Evolutionary conservation across 2,797 vertebrate genomes (phyloP).

Genomic region (Diplodus sargus): DNA sequence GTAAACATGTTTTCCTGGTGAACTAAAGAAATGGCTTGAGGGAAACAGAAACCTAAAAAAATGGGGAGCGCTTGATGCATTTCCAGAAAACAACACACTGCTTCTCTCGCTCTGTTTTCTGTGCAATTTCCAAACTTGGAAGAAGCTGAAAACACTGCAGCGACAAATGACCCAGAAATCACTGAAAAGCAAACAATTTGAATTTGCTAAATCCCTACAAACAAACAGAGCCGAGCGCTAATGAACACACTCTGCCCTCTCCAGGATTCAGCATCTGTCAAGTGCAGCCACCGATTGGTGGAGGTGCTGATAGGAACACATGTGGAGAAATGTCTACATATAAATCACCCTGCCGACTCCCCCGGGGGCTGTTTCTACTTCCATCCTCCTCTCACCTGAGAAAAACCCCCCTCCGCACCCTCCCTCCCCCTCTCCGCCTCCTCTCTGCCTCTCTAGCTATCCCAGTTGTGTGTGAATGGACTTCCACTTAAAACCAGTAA

Average conservation of each 20-base stretch:
- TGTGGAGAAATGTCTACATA: slow-evolving; percentile 66
- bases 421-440: no score
- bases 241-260: slow-evolving; percentile 47
- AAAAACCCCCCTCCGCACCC: background rate
- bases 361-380: slow-evolving; percentile 39
- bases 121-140: slow-evolving; percentile 19
- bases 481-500: slow-evolving; percentile 57
- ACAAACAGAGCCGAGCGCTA: slow-evolving; percentile 51
- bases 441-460: background rate
- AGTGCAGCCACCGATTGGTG: slow-evolving; percentile 48
- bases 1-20: background rate
- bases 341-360: slow-evolving; percentile 62
- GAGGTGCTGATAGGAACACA: slow-evolving; percentile 73
- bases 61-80: slow-evolving; percentile 18
- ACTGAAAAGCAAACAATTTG: slow-evolving; percentile 40
- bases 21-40: background rate
- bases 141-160: slow-evolving; percentile 35
- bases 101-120: slow-evolving; percentile 5
- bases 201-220: slow-evolving; percentile 47
- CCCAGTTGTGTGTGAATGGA: slow-evolving; percentile 55
- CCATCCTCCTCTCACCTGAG: slow-evolving; percentile 25
- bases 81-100: background rate
- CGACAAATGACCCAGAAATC: slow-evolving; percentile 59
- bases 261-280: slow-evolving; percentile 51
- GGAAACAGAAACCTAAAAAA: slow-evolving; percentile 21